Base-by-base conservation (phyloP, 1,140 invertebrate genomes). In the Anastrepha obliqua region DNA sequence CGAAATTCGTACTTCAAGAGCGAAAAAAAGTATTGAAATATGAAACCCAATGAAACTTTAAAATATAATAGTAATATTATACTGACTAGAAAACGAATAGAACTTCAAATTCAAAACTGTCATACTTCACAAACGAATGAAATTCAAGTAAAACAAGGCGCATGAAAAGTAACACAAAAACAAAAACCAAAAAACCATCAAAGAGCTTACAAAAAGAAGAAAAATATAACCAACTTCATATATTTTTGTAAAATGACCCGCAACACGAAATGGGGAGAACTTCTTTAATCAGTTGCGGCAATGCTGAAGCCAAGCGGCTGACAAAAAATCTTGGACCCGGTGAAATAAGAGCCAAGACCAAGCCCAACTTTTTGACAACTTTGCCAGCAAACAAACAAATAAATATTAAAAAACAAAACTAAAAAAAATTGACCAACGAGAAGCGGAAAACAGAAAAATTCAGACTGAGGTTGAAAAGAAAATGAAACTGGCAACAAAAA, bases 401-500 rank as follows among this genome's bases (percentile, higher is more conserved):
- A 81, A 81, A 81, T 81, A 55, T 55, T 74, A 47, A 74, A 81
- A 51, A 55, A 42, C 15, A 55, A 17, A 17, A 2, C 6, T 17
- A n/a, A 7, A 81, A 20, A 81, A 81, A 51, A 81, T 17, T 1
- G 42, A 29, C 55, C 62, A 60, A 62, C 8, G 42, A 13, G 55
- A 47, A 51, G 47, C 15, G n/a, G 59, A 86, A 67, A 51, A 65
- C 65, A 5, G 20, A 58, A 86, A 58, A 59, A 81, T 64, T 62
- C 51, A 65, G 64, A 67, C 39, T 44, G 86, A 70, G 51, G 85
- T 13, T 85, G 58, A 60, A 58, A 88, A 65, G 44, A 65, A 88
- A 88, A 88, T 81, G 60, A 88, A 85, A 81, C 74, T 81, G 74
- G 55, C 74, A 81, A 44, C 74, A 47, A 81, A 81, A 81, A 81